Evolutionary conservation across 2,797 vertebrate species (phyloP).

Genomic region (Sternotherus odoratus): DNA sequence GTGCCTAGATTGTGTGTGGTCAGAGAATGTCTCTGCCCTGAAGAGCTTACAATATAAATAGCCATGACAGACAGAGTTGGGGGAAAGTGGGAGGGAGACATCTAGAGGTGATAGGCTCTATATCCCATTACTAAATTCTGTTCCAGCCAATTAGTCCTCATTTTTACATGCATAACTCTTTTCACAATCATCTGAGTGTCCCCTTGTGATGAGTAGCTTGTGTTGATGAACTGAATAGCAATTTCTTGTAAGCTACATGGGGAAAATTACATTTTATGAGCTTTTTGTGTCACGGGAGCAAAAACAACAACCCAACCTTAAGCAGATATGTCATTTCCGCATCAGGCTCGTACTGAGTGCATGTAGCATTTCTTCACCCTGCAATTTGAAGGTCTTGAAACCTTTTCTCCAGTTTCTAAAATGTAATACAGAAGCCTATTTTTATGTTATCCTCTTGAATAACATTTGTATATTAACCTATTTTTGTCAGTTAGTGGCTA

Average conservation of each 20-base stretch:
- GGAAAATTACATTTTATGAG: not conserved
- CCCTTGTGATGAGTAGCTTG: constrained; percentile 50
- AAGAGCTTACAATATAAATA: constrained; percentile 14
- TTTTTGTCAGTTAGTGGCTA: constrained; percentile 60
- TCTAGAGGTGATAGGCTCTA: constrained; percentile 5
- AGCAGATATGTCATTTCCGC: not conserved
- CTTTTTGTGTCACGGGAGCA: not conserved
- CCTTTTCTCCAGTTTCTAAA: constrained; percentile 1
- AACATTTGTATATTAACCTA: constrained; percentile 50
- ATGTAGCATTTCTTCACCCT: not conserved
- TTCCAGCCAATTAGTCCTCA: constrained; percentile 53
- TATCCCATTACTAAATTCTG: constrained; percentile 16
- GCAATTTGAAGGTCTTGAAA: constrained; percentile 26
- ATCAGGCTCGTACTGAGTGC: constrained; percentile 1
- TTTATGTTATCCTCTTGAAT: constrained; percentile 29
- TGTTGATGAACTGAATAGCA: constrained; percentile 58
- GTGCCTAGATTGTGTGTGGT: not conserved
- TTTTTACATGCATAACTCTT: constrained; percentile 27
- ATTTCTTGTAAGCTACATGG: constrained; percentile 29
- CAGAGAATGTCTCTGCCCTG: not conserved
- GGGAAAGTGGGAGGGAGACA: no score
- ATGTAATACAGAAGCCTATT: constrained; percentile 22
- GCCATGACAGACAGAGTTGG: not conserved
- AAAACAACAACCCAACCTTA: not conserved
- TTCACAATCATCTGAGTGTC: constrained; percentile 36